Evolutionary conservation across 1,140 invertebrate species (phyloP).

Genomic region (Pentalonia nigronervosa): DNA sequence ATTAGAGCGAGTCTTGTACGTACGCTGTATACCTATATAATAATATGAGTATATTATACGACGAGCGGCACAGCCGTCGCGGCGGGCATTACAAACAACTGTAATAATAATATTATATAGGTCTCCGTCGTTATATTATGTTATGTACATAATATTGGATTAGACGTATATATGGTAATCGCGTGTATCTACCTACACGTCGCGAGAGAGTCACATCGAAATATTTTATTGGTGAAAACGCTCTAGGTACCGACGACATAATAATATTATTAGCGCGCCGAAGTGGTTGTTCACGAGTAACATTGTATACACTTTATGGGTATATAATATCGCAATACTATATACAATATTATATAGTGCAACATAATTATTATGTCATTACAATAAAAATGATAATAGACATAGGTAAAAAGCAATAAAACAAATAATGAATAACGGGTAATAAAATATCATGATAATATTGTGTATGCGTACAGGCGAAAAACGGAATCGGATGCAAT

Average conservation of each 20-base stretch:
- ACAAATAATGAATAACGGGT: neutral
- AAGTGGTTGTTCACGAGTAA: no score
- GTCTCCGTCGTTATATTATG: neutral
- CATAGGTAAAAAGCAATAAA: neutral
- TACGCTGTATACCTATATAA: no score
- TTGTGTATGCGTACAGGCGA: neutral
- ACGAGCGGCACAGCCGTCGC: neutral
- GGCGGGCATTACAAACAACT: neutral
- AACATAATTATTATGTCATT: neutral
- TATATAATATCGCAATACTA: no score
- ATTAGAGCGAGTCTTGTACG: no score
- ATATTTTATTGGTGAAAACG: neutral
- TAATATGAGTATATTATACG: neutral
- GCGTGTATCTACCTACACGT: neutral
- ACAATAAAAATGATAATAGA: neutral
- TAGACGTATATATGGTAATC: neutral
- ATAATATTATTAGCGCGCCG: no score
- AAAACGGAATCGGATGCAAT: slow-evolving; percentile 12
- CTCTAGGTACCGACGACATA: no score
- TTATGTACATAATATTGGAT: neutral
- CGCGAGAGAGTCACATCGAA: neutral
- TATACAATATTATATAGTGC: no score
- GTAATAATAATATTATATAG: neutral
- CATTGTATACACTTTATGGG: no score
- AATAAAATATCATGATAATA: neutral